Evolutionary conservation across 2,888 invertebrate genomes (phyloP).

Genomic region (Vesta saturnalis): DNA sequence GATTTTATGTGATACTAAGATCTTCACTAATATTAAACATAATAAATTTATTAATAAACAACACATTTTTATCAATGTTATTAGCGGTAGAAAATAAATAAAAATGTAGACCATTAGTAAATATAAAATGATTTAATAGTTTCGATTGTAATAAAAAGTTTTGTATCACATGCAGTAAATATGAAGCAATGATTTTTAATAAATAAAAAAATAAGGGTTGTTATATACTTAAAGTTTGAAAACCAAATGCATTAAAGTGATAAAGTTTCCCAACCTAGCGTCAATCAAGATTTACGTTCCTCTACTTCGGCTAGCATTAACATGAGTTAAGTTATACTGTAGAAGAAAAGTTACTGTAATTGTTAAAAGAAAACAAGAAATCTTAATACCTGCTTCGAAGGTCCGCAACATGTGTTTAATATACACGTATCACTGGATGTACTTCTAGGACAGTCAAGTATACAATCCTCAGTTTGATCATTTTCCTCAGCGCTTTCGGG

Average conservation of each 20-base stretch:
- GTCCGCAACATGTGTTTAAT: slow-evolving; percentile 89
- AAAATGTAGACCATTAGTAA: too few relatives aligned
- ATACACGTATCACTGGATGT: slow-evolving; percentile 76
- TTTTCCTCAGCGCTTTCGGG: slow-evolving; percentile 59
- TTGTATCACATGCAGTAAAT: too few relatives aligned
- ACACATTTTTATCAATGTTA: too few relatives aligned
- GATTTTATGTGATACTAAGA: too few relatives aligned
- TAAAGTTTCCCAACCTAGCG: not conserved
- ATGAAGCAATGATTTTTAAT: not conserved
- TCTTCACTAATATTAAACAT: too few relatives aligned
- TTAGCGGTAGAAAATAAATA: too few relatives aligned
- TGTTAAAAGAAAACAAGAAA: slow-evolving; percentile 12
- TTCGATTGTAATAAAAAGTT: too few relatives aligned
- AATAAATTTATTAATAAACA: too few relatives aligned
- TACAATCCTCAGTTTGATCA: slow-evolving; percentile 75
- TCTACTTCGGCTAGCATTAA: not conserved
- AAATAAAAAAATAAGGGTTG: not conserved
- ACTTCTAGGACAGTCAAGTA: slow-evolving; percentile 87
- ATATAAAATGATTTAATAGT: too few relatives aligned
- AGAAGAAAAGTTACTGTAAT: slow-evolving; percentile 2
- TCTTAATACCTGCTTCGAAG: slow-evolving; percentile 75
- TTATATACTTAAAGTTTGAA: too few relatives aligned
- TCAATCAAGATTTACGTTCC: not conserved
- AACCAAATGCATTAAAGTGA: not conserved
- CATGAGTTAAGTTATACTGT: not conserved